Percentiles rank a stretch among this genome's conserved stretches.
phyloP scores from a whole-genome alignment of 2,113 vertebrate species.

The Hyperoodon ampullatus region DNA sequence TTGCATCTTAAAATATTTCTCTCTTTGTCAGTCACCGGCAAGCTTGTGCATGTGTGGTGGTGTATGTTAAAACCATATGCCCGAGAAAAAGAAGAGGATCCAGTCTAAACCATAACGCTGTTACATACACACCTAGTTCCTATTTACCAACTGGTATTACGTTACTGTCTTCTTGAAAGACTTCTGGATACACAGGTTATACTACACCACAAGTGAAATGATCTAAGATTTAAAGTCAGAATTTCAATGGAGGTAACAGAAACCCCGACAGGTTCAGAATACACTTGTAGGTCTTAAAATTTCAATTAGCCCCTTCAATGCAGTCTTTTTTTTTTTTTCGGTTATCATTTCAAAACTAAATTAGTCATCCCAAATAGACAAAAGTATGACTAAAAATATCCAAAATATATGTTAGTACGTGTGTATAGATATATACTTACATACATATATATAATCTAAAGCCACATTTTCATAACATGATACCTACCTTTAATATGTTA shows the following conservation, averaged over 20 bases:
- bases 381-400: not conserved
- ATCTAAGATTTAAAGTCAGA: constrained; percentile 43
- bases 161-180: not conserved
- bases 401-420: not conserved
- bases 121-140: not conserved
- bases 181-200: not conserved
- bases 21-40: not conserved
- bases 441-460: not conserved
- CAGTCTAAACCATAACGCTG: not conserved
- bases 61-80: not conserved
- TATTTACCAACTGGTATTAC: not conserved
- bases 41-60: not conserved
- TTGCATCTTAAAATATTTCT: not conserved
- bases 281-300: not conserved
- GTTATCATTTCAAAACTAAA: not conserved
- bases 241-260: not conserved
- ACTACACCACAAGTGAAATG: constrained; percentile 1
- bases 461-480: not conserved
- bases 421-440: not conserved
- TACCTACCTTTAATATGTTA: not conserved
- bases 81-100: not conserved
- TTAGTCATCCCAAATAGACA: not conserved
- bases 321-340: not conserved
- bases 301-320: not conserved
- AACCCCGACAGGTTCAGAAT: not conserved